Evolutionary conservation across 1,140 invertebrate genomes (phyloP), one percentile per base, ranked within the genome.

Genomic region (Zaprionus capensis): DNA sequence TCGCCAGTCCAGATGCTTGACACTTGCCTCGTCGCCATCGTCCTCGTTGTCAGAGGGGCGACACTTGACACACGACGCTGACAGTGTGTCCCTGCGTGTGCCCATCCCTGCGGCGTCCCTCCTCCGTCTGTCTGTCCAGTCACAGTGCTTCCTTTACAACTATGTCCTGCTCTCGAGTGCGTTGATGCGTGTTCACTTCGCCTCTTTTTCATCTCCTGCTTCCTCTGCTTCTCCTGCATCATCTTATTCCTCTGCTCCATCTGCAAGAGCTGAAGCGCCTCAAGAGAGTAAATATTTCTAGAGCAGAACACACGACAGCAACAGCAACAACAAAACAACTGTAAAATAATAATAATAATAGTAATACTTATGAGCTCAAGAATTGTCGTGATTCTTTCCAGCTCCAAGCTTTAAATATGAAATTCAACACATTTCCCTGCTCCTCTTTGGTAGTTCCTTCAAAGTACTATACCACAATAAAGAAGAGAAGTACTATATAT

Each of bases 61-160:
- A 80, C 83, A 86, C 83, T 86, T 86, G 83, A 87, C 83, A 87
- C 83, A 82, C 68, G 80, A 86, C 72, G 82, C 80, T 74, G 74
- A 78, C 67, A 74, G 63, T 68, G 64, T 28, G 49, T 34, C 51
- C n/a, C 24, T 22, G n/a, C 1, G 5, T 38, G 6, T 6, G 41
- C 17, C 26, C 63, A 12, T 22, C 41, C 61, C 14, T n/a, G 7
- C 11, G 51, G 17, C 24, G 26, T 38, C 53, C 70, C 20, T 44
- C 34, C 31, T n/a, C 15, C n/a, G 14, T 22, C 31, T 17, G 9
- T 20, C 38, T 17, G 36, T 11, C 7, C 57, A 7, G 31, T 11
- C 31, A 34, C 31, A 34, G 31, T 9, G n/a, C 15, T n/a, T 63
- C 11, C 22, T 36, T 55, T 12, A 44, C 62, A 51, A 53, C 62